Conservation (phyloP, 2,113 vertebrate species). For the Microtus pennsylvanicus region DNA sequence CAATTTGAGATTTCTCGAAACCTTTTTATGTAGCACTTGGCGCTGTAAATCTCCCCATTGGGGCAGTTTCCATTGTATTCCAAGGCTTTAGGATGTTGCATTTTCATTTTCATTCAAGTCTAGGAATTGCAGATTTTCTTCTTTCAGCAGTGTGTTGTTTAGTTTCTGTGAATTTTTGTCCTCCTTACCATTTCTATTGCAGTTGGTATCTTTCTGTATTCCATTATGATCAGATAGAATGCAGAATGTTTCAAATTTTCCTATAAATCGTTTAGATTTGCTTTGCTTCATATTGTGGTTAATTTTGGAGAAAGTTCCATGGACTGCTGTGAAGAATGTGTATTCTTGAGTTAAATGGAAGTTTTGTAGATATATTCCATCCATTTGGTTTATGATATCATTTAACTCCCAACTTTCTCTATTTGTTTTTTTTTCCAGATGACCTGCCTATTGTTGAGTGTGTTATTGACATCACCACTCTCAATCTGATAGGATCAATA, state of each 20-base stretch:
- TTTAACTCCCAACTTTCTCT: too few species aligned
- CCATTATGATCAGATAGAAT: not conserved
- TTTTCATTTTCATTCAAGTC: not conserved
- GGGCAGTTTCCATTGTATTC: not conserved
- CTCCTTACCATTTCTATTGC: not conserved
- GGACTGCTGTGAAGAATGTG: too few species aligned
- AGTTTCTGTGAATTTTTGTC: not conserved
- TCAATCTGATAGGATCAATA: not conserved
- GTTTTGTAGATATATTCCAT: too few species aligned
- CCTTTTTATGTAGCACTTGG: not conserved
- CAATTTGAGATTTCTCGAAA: not conserved
- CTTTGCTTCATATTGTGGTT: not conserved
- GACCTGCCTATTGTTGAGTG: not conserved
- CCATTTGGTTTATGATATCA: too few species aligned
- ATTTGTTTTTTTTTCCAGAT: too few species aligned
- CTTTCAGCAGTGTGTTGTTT: not conserved
- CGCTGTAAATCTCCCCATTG: not conserved
- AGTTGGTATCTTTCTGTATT: not conserved
- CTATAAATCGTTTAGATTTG: not conserved
- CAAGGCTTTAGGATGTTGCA: not conserved
- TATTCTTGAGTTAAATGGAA: too few species aligned
- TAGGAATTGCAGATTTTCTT: not conserved
- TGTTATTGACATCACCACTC: not conserved
- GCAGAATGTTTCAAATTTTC: not conserved
- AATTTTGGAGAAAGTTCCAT: not conserved